Evolutionary conservation across 2,888 invertebrate species (phyloP), one percentile per base, ranked within the genome.

Genomic region (Agonopterix heracliana): DNA sequence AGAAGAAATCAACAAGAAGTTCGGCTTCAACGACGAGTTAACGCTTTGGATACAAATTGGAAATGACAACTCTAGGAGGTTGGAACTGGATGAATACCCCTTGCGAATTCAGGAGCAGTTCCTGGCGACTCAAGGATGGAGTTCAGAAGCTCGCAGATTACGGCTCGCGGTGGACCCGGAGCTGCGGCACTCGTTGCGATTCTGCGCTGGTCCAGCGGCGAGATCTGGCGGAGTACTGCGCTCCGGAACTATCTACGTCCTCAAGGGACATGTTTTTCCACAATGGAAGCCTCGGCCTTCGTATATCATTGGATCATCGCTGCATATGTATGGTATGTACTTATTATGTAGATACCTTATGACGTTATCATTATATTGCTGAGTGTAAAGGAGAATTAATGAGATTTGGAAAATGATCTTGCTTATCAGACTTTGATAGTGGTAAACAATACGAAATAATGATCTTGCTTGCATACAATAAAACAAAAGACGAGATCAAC

Each of bases 231-330:
- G 82, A 38, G 75, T 84, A 4, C 56, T 78, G 11, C 71, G 72
- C 35, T 88, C 91, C 47, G 86, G 90, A 26, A 90, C 90, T 49
- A 73, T 91, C 44, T 81, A 91, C 57, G 88, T 93, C 44, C 74
- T 93, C 46, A 93, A 93, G 71, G 92, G 92, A 44, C 89, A 92
- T 57, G 93, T 92, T 45, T 91, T 92, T 60, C 92, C 93, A 40
- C 92, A 92, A 68, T 93, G 92, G 92, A 91, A 91, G 68, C 85
- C 90, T 47, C 83, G 92, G 56, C 85, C 89, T 34, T 84, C 92
- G 36, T 89, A 91, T 57, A 79, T 92, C 50, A 83, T 91, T 63
- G 92, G 91, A 55, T 90, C 91, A 36, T 83, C 90, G 56, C 79
- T 93, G 50, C 88, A 91, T 67, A 88, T 92, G 53, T 91, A 89